phyloP scores from a whole-genome alignment of 2,797 vertebrate species.

The Novumbra hubbsi region DNA sequence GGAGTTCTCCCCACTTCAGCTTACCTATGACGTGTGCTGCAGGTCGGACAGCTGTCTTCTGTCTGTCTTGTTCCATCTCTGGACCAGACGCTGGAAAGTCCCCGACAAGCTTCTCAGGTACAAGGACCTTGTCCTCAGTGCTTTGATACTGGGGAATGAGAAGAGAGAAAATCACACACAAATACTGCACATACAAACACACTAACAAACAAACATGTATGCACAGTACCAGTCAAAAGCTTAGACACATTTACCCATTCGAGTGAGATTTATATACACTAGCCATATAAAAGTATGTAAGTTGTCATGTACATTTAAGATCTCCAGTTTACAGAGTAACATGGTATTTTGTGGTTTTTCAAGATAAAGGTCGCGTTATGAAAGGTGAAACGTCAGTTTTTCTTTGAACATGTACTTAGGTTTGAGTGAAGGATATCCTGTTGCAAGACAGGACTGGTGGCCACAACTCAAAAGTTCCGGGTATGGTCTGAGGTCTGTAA shows the following conservation, averaged over 20 bases:
- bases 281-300: no score
- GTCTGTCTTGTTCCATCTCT: slow-evolving; percentile 17
- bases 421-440: slow-evolving; percentile 65
- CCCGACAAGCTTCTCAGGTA: slow-evolving; percentile 81
- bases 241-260: not conserved
- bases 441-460: slow-evolving; percentile 51
- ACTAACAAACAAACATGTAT: not conserved
- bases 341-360: not conserved
- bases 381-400: not conserved
- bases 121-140: slow-evolving; percentile 27
- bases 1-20: not conserved
- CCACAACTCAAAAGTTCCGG: slow-evolving; percentile 53
- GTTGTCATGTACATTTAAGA: not conserved
- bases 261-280: no score
- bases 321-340: not conserved
- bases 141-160: slow-evolving; percentile 47
- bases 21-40: slow-evolving; percentile 88
- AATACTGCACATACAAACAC: slow-evolving; percentile 15
- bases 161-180: slow-evolving; percentile 40
- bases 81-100: slow-evolving; percentile 16
- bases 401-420: slow-evolving; percentile 9
- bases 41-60: slow-evolving; percentile 50
- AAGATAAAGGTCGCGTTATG: not conserved
- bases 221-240: not conserved
- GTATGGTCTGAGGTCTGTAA: slow-evolving; percentile 37